phyloP scores from a whole-genome alignment of 2,888 invertebrate species.

The Nomada fabriciana region DNA sequence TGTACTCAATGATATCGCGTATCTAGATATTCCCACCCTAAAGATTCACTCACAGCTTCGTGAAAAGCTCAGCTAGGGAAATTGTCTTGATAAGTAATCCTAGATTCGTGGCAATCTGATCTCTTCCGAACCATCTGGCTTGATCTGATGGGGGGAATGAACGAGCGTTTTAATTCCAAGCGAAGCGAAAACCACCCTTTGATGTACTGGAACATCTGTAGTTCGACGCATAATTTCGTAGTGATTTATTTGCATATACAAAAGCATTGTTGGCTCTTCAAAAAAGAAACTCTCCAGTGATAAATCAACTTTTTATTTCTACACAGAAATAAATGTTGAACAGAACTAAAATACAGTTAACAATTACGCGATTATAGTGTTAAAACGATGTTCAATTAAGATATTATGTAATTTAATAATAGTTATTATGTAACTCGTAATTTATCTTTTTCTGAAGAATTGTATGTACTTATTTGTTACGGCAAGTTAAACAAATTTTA shows the following conservation, averaged over 20 bases:
- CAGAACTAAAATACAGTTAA: no score
- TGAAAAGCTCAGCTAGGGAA: conserved; percentile 16
- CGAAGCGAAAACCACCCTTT: conserved; percentile 32
- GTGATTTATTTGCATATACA: not conserved
- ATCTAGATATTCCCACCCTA: not conserved
- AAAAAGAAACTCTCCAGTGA: no score
- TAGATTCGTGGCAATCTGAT: conserved; percentile 42
- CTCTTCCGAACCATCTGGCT: conserved; percentile 50
- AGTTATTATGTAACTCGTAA: no score
- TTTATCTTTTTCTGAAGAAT: no score
- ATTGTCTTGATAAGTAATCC: conserved; percentile 42
- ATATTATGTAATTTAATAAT: no score
- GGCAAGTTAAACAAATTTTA: no score
- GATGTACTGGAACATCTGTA: conserved; percentile 29
- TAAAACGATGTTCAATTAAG: no score
- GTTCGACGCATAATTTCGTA: conserved; percentile 4
- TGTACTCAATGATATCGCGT: not conserved
- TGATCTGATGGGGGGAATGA: conserved; percentile 44
- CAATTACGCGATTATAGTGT: no score
- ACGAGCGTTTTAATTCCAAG: conserved; percentile 51
- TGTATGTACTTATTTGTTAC: no score
- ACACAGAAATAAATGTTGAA: no score
- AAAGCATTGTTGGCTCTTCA: no score
- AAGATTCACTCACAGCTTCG: conserved; percentile 4
- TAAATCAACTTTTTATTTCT: no score